Percentiles rank a stretch among this genome's conserved stretches.
Conservation (phyloP, 2,113 vertebrate species). For the mouse (Mus musculus) region GRCm39 chr4:47110501-47111000, state of each 20-base stretch:
- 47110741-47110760: not conserved
- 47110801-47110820: not conserved
- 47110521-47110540: not conserved
- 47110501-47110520: not conserved
- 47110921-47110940: not conserved
- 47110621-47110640: fast-evolving
- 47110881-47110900: not conserved
- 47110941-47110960: not conserved
- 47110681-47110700: not conserved
- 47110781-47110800: not conserved
- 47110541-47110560: not conserved
- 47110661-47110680: not conserved
- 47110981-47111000: not conserved
- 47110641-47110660: not conserved
- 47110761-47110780: not conserved
- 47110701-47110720: not conserved
- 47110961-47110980: not conserved
- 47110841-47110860: not conserved
- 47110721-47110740: not conserved
- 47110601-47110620: not conserved
- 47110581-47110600: not conserved
- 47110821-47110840: not conserved
- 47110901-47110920: not conserved
- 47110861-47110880: not conserved
- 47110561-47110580: slow-evolving; percentile 6